Conservation (phyloP, 2,797 vertebrate genomes). For the Cheirogaleus major region DNA sequence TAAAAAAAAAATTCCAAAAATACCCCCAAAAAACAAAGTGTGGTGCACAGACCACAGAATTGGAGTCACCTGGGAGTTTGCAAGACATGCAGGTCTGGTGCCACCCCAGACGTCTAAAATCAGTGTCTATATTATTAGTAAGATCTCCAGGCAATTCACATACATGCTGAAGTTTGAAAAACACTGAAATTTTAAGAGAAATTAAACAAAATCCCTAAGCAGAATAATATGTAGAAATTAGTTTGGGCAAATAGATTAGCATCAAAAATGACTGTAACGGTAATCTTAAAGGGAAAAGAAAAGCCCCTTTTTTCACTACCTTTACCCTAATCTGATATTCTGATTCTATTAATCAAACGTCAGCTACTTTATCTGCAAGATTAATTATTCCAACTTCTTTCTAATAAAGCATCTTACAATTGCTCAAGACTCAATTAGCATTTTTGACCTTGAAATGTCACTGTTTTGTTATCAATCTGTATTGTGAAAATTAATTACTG, state of each 20-base stretch:
- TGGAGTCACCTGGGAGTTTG: neutral
- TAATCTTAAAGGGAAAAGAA: slow-evolving; percentile 18
- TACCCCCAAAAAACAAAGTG: neutral
- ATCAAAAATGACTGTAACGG: neutral
- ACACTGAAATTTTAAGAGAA: neutral
- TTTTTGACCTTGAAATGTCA: slow-evolving; percentile 64
- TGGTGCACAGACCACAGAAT: neutral
- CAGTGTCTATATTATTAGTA: neutral
- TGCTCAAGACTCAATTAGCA: slow-evolving; percentile 24
- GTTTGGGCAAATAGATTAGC: neutral
- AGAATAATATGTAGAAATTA: slow-evolving; percentile 21
- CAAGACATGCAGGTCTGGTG: neutral
- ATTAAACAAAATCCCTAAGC: neutral
- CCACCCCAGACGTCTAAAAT: neutral
- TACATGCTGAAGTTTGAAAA: neutral
- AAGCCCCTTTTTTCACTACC: neutral
- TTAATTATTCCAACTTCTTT: slow-evolving; percentile 52
- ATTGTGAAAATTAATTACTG: slow-evolving; percentile 49
- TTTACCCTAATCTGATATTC: slow-evolving; percentile 36
- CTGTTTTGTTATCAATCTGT: slow-evolving; percentile 33
- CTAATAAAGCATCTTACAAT: slow-evolving; percentile 44
- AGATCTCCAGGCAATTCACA: neutral
- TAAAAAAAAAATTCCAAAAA: too few relatives aligned
- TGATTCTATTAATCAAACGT: slow-evolving; percentile 48
- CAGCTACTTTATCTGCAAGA: slow-evolving; percentile 17